phyloP scores from a whole-genome alignment of 2,113 vertebrate genomes.

The human region GRCh38 chr5:102991001-102991500 shows the following conservation, averaged over 20 bases:
- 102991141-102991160: not conserved
- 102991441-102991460: constrained; percentile 13
- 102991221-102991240: not conserved
- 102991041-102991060: not conserved
- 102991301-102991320: not conserved
- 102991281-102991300: not conserved
- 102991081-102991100: not conserved
- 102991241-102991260: not conserved
- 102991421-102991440: not conserved
- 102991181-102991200: not conserved
- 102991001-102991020: not conserved
- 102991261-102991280: not conserved
- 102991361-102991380: constrained; percentile 12
- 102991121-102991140: not conserved
- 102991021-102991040: not conserved
- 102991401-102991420: constrained; percentile 41
- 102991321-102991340: not conserved
- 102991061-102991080: not conserved
- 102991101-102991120: not conserved
- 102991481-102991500: not conserved
- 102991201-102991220: not conserved
- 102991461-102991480: constrained; percentile 28
- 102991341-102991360: not conserved
- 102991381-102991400: not conserved
- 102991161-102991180: not conserved